Evolutionary conservation across 2,113 vertebrate genomes (phyloP).

Genomic region (Oenanthe oenanthe): DNA sequence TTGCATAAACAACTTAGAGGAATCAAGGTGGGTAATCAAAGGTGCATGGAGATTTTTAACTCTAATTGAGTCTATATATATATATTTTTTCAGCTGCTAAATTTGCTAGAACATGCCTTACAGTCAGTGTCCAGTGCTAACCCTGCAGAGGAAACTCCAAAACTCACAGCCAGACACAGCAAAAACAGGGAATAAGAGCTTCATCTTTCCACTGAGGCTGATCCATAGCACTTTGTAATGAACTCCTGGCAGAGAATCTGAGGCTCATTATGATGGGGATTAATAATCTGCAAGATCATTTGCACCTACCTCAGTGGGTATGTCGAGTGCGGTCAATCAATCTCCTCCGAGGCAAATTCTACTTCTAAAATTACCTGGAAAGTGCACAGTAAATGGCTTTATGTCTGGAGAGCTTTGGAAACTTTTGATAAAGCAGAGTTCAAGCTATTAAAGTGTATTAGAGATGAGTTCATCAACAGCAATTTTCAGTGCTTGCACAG

Average conservation of each 20-base stretch:
- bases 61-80: background rate
- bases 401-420: conserved; percentile 27
- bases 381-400: conserved; percentile 7
- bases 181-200: background rate
- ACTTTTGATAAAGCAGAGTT: conserved; percentile 39
- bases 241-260: background rate
- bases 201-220: background rate
- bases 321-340: conserved; percentile 8
- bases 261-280: conserved; percentile 14
- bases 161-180: background rate
- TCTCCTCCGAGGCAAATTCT: background rate
- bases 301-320: background rate
- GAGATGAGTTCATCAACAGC: background rate
- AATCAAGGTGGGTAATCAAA: background rate
- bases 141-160: background rate
- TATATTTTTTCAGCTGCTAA: background rate
- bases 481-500: background rate
- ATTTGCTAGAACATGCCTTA: background rate
- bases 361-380: conserved; percentile 41
- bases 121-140: background rate
- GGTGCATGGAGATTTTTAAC: background rate
- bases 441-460: background rate
- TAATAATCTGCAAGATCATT: conserved; percentile 45
- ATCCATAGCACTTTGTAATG: background rate
- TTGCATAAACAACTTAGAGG: background rate